These are phyloP conservation scores for Manis pentadactyla DNA, from an alignment of 2,797 vertebrate species.

Conservation along the genomic window DNA sequence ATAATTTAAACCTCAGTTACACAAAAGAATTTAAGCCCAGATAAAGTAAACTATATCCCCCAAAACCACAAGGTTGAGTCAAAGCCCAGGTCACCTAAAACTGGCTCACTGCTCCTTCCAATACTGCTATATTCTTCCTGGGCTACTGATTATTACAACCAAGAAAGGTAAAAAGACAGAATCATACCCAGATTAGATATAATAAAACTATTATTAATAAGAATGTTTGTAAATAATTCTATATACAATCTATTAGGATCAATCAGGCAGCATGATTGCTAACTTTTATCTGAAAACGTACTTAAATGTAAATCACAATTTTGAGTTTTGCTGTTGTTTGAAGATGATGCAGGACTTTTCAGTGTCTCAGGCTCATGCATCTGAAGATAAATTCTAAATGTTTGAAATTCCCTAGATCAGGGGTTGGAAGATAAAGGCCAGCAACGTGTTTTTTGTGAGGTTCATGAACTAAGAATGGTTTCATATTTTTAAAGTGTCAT, in stretches of 20 bases:
- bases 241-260: background rate
- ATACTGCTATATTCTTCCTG: background rate
- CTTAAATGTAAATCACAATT: background rate
- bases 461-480: background rate
- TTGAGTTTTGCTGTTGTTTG: background rate
- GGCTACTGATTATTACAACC: background rate
- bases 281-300: background rate
- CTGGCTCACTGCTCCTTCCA: background rate
- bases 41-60: background rate
- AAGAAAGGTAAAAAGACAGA: background rate
- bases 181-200: background rate
- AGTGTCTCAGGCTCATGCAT: background rate
- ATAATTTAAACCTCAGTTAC: background rate
- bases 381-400: constrained; percentile 4
- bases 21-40: background rate
- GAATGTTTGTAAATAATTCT: background rate
- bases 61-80: background rate
- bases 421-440: background rate
- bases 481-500: background rate
- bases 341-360: background rate
- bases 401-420: background rate
- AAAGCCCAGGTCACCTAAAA: background rate
- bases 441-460: background rate
- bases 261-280: background rate
- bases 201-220: background rate